Evolutionary conservation across 1,140 invertebrate species (phyloP).

Genomic region (Streblospio benedicti): DNA sequence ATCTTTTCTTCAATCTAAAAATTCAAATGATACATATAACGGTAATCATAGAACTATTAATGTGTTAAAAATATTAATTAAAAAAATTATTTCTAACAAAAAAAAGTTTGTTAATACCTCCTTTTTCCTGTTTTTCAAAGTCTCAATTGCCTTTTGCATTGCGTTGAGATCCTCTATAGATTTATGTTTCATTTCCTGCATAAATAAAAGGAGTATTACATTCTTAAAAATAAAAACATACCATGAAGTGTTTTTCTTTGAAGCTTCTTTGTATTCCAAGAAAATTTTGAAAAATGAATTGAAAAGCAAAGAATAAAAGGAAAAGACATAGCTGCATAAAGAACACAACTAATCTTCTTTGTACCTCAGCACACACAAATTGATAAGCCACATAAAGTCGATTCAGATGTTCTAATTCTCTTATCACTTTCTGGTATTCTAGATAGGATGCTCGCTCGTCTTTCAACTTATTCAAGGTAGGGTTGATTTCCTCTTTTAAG

Average conservation of each 20-base stretch:
- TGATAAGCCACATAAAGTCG: conserved; percentile 69
- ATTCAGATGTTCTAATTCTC: conserved; percentile 77
- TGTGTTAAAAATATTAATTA: too few relatives aligned
- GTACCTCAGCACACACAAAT: conserved; percentile 55
- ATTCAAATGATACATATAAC: background rate
- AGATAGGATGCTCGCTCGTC: conserved; percentile 75
- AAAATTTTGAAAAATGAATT: too few relatives aligned
- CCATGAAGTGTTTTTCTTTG: too few relatives aligned
- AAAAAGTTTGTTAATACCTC: too few relatives aligned
- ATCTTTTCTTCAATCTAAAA: conserved; percentile 40
- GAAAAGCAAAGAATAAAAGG: too few relatives aligned
- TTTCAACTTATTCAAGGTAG: conserved; percentile 76
- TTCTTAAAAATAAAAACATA: too few relatives aligned
- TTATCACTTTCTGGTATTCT: conserved; percentile 69
- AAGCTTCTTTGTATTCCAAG: too few relatives aligned
- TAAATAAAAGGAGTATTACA: conserved; percentile 15
- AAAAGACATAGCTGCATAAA: too few relatives aligned
- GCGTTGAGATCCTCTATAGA: conserved; percentile 49
- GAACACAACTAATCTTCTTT: too few relatives aligned
- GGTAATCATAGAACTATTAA: background rate
- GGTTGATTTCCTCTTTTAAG: conserved; percentile 76
- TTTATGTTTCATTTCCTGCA: conserved; percentile 49
- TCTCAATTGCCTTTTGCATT: conserved; percentile 46
- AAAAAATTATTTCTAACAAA: too few relatives aligned
- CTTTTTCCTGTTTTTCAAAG: conserved; percentile 31